Base-by-base conservation (phyloP, 2,888 invertebrate genomes). In the Norana najaformis region DNA sequence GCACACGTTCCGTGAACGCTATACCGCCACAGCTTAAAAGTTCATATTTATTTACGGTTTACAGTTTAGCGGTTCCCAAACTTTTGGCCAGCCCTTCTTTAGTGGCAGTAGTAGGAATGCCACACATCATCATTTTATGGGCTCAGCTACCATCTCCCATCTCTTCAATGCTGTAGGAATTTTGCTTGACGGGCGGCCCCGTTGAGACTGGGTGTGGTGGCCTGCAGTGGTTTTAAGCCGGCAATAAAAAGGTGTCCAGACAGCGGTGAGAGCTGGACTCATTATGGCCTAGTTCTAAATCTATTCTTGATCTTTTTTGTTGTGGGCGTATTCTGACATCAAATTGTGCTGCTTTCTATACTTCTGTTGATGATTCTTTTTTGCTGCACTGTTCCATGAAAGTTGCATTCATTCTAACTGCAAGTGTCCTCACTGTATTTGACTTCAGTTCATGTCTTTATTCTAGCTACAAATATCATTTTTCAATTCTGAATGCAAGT, bases 81-180 rank as follows among this genome's bases (percentile, higher is more conserved):
- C 69, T n/a, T 8, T 69, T 69, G 69, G 11, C n/a, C 69, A 69
- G 53, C 2, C 53, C 30, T 47, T 23, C 23, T 47, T 47, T 41
- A 16, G 14, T 18, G 47, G 20, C 47, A 47, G 47, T 69, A 11
- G n/a, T 69, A 30, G 69, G n/a, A 69, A 69, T 23, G n/a, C n/a
- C 69, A 69, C 30, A 69, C 69, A n/a, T 69, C 69, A 69, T 69
- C 47, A 69, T 69, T n/a, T 69, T 69, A 69, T 69, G 69, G n/a
- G n/a, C 69, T 69, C 69, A 69, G 11, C n/a, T n/a, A n/a, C 11
- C 69, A 47, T 47, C 47, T 23, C 23, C 47, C 23, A 23, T 53
- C n/a, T 30, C 30, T 69, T 69, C 11, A 69, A 69, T 8, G n/a
- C 30, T 69, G n/a, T 69, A 30, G n/a, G 69, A n/a, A 69, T 1